These are phyloP conservation scores for Nomada goodeniana DNA, from an alignment of 2,888 invertebrate genomes.

Conservation along the genomic window DNA sequence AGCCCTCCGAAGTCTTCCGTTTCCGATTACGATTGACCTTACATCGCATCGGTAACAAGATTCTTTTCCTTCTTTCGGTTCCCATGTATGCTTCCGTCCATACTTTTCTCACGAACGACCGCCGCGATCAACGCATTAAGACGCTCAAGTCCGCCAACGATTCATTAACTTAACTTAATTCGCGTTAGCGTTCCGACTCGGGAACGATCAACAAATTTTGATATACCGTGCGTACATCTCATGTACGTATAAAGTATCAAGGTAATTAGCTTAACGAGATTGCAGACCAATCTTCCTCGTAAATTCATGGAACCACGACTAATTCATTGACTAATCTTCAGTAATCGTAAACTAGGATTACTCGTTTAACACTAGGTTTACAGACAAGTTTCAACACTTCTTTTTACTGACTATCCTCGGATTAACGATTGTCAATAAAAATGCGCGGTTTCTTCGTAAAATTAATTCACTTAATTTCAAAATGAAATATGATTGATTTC, in stretches of 20 bases:
- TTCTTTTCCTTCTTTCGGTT: neutral
- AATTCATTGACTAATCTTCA: neutral
- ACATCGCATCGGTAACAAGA: constrained; percentile 13
- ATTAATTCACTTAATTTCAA: no score
- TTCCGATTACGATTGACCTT: constrained; percentile 62
- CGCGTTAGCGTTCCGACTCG: no score
- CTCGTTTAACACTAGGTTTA: neutral
- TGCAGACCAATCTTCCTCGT: neutral
- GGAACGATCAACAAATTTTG: no score
- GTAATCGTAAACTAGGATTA: neutral
- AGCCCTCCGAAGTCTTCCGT: constrained; percentile 47
- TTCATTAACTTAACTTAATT: neutral
- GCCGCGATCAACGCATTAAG: no score
- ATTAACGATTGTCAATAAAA: no score
- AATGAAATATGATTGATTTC: no score
- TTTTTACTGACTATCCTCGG: no score
- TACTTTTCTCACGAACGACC: neutral
- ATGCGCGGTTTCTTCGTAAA: no score
- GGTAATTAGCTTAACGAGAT: neutral
- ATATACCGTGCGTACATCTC: no score
- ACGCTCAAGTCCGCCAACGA: neutral
- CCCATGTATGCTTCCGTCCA: neutral
- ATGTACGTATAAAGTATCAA: neutral
- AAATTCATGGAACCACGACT: neutral
- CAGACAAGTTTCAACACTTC: no score